Evolutionary conservation across 2,113 vertebrate species (phyloP).

Genomic region (Poeciliopsis retropinna): DNA sequence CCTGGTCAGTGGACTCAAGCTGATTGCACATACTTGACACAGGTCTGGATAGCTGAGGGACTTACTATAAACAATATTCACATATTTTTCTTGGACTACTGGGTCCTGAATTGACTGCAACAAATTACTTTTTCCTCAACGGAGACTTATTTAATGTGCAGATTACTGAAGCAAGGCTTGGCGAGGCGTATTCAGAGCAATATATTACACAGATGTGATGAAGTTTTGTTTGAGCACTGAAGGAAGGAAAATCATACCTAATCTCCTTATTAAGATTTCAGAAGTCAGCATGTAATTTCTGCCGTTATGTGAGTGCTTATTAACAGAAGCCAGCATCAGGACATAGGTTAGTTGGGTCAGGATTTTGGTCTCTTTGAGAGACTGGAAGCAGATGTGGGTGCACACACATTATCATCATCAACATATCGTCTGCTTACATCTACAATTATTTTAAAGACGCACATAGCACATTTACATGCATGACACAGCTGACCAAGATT

Average conservation of each 20-base stretch:
- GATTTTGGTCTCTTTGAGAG: slow-evolving; percentile 29
- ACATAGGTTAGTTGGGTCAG: slow-evolving; percentile 38
- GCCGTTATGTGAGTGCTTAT: slow-evolving; percentile 12
- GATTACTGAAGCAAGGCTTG: slow-evolving; percentile 71
- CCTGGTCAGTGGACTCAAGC: slow-evolving; percentile 45
- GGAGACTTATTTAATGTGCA: slow-evolving; percentile 70
- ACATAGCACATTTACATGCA: slow-evolving; percentile 42
- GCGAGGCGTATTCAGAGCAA: slow-evolving; percentile 53
- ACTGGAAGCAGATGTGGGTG: slow-evolving; percentile 25
- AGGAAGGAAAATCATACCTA: slow-evolving; percentile 63
- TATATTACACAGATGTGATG: slow-evolving; percentile 54
- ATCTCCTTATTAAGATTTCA: slow-evolving; percentile 67
- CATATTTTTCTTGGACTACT: slow-evolving; percentile 77
- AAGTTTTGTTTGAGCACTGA: slow-evolving; percentile 36
- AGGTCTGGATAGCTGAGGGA: slow-evolving; percentile 61
- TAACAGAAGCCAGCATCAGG: slow-evolving; percentile 37
- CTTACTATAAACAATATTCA: slow-evolving; percentile 75
- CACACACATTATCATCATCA: slow-evolving; percentile 41
- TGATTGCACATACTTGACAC: slow-evolving; percentile 52
- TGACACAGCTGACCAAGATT: slow-evolving; percentile 42
- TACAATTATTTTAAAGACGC: slow-evolving; percentile 32
- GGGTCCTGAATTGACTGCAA: slow-evolving; percentile 51
- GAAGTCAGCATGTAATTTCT: slow-evolving; percentile 55
- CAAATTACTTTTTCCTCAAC: slow-evolving; percentile 67
- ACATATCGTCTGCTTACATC: slow-evolving; percentile 20